A percentile compares a stretch with the other conserved stretches of the same genome.
These are phyloP conservation scores for Triplophysa tibetana DNA, from an alignment of 2,113 vertebrate genomes.

Conservation along the genomic window DNA sequence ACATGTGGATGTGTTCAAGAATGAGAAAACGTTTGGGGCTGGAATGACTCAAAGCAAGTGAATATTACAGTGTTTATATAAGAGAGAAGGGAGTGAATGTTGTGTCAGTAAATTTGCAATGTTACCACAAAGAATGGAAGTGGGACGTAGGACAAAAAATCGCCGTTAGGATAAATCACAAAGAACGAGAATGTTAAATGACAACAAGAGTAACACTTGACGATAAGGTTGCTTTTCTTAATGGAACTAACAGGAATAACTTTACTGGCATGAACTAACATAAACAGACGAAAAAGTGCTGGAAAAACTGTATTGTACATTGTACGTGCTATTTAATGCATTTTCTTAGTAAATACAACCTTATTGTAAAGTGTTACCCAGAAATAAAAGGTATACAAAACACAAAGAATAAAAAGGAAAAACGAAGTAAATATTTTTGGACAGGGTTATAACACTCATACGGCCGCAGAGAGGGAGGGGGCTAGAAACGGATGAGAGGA, in stretches of 20 bases:
- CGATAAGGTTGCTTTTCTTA: too few relatives aligned
- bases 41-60: neutral
- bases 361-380: too few relatives aligned
- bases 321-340: too few relatives aligned
- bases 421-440: neutral
- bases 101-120: conserved; percentile 39
- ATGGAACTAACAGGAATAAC: too few relatives aligned
- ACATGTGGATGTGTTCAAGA: neutral
- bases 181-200: conserved; percentile 20
- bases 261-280: too few relatives aligned
- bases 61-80: conserved; percentile 24
- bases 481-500: conserved; percentile 12
- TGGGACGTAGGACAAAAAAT: conserved; percentile 63
- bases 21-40: neutral
- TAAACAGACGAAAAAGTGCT: neutral
- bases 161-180: conserved; percentile 51
- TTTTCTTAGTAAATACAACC: too few relatives aligned
- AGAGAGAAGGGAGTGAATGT: conserved; percentile 32
- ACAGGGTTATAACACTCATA: neutral
- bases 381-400: neutral
- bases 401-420: too few relatives aligned
- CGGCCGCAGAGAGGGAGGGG: neutral
- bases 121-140: conserved; percentile 69
- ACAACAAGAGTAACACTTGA: neutral
- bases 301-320: too few relatives aligned